Percentiles rank a stretch among this genome's conserved stretches.
Evolutionary conservation across 2,888 invertebrate genomes (phyloP).

Genomic region (Agonopterix heracliana): DNA sequence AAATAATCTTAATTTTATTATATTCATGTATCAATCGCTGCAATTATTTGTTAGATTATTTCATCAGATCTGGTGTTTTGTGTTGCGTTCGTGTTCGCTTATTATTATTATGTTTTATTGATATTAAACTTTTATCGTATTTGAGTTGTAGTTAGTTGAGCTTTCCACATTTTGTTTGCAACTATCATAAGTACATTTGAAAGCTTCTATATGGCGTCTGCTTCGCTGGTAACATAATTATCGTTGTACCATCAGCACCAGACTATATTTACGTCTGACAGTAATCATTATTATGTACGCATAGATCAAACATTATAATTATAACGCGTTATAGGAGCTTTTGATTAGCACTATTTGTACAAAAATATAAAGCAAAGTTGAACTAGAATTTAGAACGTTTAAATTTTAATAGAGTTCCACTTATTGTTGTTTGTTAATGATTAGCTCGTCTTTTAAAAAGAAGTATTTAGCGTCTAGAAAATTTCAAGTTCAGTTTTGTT

Average conservation of each 20-base stretch:
- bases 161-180: constrained; percentile 23
- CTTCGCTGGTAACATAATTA: constrained; percentile 20
- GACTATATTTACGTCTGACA: not conserved
- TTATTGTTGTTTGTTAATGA: no score
- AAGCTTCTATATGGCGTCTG: constrained; percentile 55
- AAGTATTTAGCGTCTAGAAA: no score
- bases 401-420: no score
- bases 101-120: constrained; percentile 15
- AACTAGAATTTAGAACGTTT: no score
- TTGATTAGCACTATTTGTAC: not conserved
- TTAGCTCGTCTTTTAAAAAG: no score
- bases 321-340: not conserved
- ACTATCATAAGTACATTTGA: constrained; percentile 18
- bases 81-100: no score
- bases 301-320: not conserved
- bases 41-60: not conserved
- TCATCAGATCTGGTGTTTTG: not conserved
- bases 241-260: not conserved
- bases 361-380: not conserved
- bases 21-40: constrained; percentile 3
- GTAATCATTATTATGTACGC: not conserved
- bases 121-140: constrained; percentile 20
- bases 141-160: constrained; percentile 26
- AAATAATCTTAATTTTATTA: constrained; percentile 28
- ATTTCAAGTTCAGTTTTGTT: no score